Evolutionary conservation across 1,140 invertebrate species (phyloP), one percentile per base, ranked within the genome.

Genomic region (Bemisia tabaci): DNA sequence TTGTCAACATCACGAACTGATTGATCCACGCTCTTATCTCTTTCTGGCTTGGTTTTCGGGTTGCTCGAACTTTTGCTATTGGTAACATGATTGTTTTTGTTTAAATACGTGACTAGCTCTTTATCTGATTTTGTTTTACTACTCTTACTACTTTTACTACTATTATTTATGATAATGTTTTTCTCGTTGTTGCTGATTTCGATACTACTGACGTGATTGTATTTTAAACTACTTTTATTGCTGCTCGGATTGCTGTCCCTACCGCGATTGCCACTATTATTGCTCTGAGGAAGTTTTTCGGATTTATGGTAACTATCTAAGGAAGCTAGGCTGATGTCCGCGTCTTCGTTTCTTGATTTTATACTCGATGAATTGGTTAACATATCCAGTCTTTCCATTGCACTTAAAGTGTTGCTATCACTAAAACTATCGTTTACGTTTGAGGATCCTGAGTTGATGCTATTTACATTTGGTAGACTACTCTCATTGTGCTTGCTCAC

Each of bases 51-150:
- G n/a, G 24, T 17, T 26, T 33, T 63, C 25, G 22, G 24, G 21
- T 48, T 22, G n/a, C n/a, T 12, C 60, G 33, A 23, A 67, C 59
- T 17, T 67, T 67, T 60, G 63, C 65, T 63, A 33, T 26, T 58
- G 48, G 33, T 65, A 59, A 59, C 48, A 33, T 59, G 33, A 1
- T 23, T 59, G 2, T 22, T 64, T 27, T 64, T 22, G 26, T 64
- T 64, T 48, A 48, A 48, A 48, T 17, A 48, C 17, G 33, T 48
- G 33, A 48, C 33, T 48, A 48, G 33, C 17, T 48, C 5, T 17
- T 17, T 48, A 9, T 48, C 33, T 48, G 33, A 48, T 48, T 9
- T 48, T 9, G 17, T 48, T 48, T 48, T 48, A 48, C 33, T 48
- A 48, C 17, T 17, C 5, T 17, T 48, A 48, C 17, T 48, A 9